A percentile compares a stretch with the other conserved stretches of the same genome.
These are phyloP conservation scores for Prunella strophiata DNA, from an alignment of 2,797 vertebrate genomes.

Conservation along the genomic window DNA sequence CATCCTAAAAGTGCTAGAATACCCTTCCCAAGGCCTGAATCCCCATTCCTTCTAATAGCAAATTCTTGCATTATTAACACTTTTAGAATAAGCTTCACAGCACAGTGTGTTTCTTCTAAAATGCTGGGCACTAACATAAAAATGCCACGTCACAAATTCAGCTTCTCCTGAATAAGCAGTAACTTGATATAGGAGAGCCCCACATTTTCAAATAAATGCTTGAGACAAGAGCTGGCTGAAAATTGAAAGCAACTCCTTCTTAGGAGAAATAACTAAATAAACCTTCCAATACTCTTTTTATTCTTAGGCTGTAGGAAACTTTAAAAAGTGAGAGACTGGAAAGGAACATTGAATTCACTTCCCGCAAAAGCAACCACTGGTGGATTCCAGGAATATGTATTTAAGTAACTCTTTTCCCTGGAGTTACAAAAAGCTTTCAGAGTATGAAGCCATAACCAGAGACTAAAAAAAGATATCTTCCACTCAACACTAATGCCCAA, in stretches of 20 bases:
- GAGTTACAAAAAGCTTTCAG: not conserved
- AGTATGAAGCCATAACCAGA: not conserved
- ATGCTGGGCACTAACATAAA: not conserved
- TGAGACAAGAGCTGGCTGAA: not conserved
- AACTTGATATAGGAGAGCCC: not conserved
- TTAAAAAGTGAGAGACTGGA: not conserved
- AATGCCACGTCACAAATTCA: not conserved
- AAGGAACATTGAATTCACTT: not conserved
- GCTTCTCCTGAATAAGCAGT: not conserved
- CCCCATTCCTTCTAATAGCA: not conserved
- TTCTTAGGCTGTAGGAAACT: not conserved
- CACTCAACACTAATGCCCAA: not conserved
- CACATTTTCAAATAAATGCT: not conserved
- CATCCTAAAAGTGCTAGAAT: not conserved
- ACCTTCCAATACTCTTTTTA: not conserved
- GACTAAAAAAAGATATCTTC: not conserved
- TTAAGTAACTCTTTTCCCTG: not conserved
- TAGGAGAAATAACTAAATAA: not conserved
- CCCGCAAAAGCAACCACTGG: not conserved
- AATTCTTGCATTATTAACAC: not conserved
- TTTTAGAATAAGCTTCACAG: not conserved
- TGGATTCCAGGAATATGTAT: not conserved
- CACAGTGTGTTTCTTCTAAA: not conserved
- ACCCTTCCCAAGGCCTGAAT: not conserved
- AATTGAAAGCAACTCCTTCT: not conserved